Conservation (phyloP, 2,113 vertebrate species). For the Eulemur macaco region DNA sequence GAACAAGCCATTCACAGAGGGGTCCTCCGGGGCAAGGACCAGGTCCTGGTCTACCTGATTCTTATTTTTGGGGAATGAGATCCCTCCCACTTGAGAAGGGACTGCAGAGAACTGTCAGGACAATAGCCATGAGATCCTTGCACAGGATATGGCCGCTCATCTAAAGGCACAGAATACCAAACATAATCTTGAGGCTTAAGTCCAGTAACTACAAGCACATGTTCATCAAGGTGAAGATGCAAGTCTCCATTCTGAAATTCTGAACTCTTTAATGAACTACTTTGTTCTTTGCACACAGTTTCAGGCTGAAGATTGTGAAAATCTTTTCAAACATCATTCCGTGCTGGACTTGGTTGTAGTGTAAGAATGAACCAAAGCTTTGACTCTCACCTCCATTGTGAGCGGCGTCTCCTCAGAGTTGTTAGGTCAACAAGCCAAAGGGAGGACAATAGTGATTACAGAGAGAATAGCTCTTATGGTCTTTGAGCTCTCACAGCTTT, state of each 20-base stretch:
- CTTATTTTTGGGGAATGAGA: constrained; percentile 87
- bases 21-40: constrained; percentile 88
- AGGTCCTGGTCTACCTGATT: constrained; percentile 86
- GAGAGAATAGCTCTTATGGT: constrained; percentile 91
- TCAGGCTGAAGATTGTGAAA: constrained; percentile 92
- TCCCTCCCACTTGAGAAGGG: constrained; percentile 87
- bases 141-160: constrained; percentile 93
- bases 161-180: constrained; percentile 95
- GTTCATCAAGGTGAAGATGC: constrained; percentile 91
- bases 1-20: constrained; percentile 89
- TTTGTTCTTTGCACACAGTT: constrained; percentile 89
- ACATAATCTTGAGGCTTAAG: constrained; percentile 94
- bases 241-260: constrained; percentile 90
- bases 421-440: constrained; percentile 90
- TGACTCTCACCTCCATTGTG: constrained; percentile 91
- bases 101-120: constrained; percentile 88
- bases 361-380: constrained; percentile 93
- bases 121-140: constrained; percentile 91
- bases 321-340: constrained; percentile 91
- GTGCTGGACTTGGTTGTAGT: constrained; percentile 90
- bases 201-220: constrained; percentile 93
- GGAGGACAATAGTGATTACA: constrained; percentile 91
- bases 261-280: constrained; percentile 86
- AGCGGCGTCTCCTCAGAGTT: constrained; percentile 91
- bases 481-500: constrained; percentile 90